Conservation (phyloP, 2,113 vertebrate genomes). For the Tetrax tetrax region DNA sequence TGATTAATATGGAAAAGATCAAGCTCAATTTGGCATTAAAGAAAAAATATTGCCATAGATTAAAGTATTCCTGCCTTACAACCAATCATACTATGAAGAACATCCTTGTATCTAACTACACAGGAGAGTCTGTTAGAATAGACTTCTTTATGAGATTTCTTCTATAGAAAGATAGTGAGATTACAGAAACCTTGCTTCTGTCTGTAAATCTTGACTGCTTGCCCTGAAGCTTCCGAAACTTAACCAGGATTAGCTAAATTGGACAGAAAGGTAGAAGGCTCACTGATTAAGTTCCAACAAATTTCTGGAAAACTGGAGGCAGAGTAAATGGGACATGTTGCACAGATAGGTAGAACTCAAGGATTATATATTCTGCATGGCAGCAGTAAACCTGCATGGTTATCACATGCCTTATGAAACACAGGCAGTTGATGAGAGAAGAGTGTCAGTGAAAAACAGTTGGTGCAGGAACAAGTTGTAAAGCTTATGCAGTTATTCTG, state of each 20-base stretch:
- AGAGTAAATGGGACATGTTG: neutral
- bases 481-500: neutral
- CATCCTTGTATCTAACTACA: neutral
- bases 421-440: neutral
- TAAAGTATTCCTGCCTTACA: neutral
- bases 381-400: neutral
- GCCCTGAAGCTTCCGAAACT: neutral
- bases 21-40: neutral
- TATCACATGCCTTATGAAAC: neutral
- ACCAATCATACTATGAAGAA: neutral
- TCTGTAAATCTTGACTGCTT: neutral
- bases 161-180: neutral
- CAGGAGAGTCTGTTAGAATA: neutral
- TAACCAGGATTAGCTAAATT: neutral
- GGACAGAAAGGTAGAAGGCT: neutral
- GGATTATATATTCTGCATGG: neutral
- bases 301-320: neutral
- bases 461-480: neutral
- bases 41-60: neutral
- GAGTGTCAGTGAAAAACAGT: neutral
- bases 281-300: neutral
- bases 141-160: neutral
- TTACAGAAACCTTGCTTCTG: neutral
- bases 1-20: neutral
- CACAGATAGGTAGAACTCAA: neutral